phyloP scores from a whole-genome alignment of 2,888 invertebrate genomes.

The Leucoma salicis region DNA sequence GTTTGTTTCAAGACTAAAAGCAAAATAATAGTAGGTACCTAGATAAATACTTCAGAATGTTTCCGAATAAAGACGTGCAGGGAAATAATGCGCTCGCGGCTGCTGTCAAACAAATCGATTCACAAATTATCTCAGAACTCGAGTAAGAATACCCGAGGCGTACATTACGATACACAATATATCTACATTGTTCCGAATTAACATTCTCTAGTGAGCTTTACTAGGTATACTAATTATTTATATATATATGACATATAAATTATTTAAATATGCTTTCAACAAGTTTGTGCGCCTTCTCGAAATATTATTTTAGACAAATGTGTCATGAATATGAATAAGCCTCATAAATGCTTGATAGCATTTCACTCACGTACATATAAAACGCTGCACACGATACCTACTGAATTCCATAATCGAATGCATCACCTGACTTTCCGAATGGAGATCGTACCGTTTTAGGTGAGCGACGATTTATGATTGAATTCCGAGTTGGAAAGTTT shows the following conservation, averaged over 20 bases:
- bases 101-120: slow-evolving; percentile 43
- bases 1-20: slow-evolving; percentile 20
- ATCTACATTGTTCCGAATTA: too few species aligned
- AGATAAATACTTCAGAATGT: slow-evolving; percentile 19
- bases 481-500: slow-evolving; percentile 24
- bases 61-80: slow-evolving; percentile 47
- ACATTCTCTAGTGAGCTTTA: too few species aligned
- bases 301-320: not conserved
- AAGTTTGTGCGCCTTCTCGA: too few species aligned
- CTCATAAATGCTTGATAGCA: not conserved
- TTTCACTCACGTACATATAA: not conserved
- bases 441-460: slow-evolving; percentile 32
- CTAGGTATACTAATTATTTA: too few species aligned
- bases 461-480: slow-evolving; percentile 34
- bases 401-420: slow-evolving; percentile 38
- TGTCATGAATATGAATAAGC: not conserved
- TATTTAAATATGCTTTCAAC: too few species aligned
- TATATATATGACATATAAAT: too few species aligned
- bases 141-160: slow-evolving; percentile 24
- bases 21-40: slow-evolving; percentile 26
- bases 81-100: slow-evolving; percentile 41
- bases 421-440: slow-evolving; percentile 35
- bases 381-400: slow-evolving; percentile 25
- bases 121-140: slow-evolving; percentile 37
- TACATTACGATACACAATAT: slow-evolving; percentile 16